phyloP scores from a whole-genome alignment of 2,888 invertebrate genomes.

The Thereva nobilitata region DNA sequence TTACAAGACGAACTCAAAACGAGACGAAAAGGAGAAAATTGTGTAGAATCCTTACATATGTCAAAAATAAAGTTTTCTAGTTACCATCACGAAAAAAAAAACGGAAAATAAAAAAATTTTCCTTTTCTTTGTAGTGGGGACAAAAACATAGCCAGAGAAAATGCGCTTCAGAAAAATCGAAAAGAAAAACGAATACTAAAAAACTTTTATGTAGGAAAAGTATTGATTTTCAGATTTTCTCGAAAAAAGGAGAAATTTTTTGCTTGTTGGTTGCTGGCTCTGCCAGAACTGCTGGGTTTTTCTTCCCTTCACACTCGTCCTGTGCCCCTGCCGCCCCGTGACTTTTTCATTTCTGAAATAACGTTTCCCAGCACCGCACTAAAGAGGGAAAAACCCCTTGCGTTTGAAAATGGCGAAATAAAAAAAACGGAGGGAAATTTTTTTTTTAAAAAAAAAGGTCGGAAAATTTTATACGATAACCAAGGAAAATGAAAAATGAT shows the following conservation, averaged over 20 bases:
- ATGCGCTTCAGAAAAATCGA: neutral
- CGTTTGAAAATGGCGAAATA: neutral
- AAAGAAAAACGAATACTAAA: neutral
- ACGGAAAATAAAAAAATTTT: neutral
- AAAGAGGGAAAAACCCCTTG: no score
- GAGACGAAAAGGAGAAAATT: neutral
- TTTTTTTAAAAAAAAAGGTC: constrained; percentile 12
- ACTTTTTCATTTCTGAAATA: constrained; percentile 13
- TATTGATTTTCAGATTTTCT: constrained; percentile 24
- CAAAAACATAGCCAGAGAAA: no score
- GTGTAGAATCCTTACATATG: no score
- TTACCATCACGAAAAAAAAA: constrained; percentile 7
- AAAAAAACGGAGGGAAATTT: constrained; percentile 13
- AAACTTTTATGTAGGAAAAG: constrained; percentile 16
- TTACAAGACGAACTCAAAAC: neutral
- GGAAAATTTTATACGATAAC: constrained; percentile 20
- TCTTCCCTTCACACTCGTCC: neutral
- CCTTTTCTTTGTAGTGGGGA: no score
- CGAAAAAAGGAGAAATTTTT: neutral
- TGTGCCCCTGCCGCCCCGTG: neutral
- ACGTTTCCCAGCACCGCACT: neutral
- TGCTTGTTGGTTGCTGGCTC: no score
- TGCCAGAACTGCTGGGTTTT: no score
- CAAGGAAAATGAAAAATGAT: constrained; percentile 25
- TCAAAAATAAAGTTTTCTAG: neutral